Conservation (phyloP, 2,888 invertebrate genomes). For the Lasioglossum lativentre region DNA sequence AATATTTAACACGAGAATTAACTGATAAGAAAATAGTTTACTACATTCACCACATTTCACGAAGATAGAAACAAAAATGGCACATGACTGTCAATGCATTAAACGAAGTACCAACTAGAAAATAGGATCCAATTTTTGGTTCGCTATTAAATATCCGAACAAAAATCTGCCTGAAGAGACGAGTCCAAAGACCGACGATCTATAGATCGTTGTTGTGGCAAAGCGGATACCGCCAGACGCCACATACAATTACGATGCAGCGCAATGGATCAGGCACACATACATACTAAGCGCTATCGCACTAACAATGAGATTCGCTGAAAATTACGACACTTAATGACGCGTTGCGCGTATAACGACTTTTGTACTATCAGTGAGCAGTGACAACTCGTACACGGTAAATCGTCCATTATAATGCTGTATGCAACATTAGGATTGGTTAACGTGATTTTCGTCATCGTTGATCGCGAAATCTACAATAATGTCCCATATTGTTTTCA, state of each 20-base stretch:
- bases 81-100: not conserved
- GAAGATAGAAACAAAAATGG: not conserved
- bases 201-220: not conserved
- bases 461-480: not conserved
- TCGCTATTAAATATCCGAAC: not conserved
- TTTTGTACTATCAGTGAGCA: not conserved
- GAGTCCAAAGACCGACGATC: not conserved
- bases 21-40: not conserved
- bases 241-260: not conserved
- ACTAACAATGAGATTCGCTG: not conserved
- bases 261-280: not conserved
- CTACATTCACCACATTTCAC: not conserved
- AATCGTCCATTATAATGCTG: not conserved
- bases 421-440: not conserved
- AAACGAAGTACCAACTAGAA: not conserved
- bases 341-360: not conserved
- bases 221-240: not conserved
- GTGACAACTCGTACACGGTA: not conserved
- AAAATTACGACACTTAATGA: slow-evolving; percentile 6
- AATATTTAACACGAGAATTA: too few species aligned
- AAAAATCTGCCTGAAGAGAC: not conserved
- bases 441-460: not conserved
- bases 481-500: not conserved
- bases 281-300: slow-evolving; percentile 14
- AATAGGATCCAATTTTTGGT: slow-evolving; percentile 1